Conservation (phyloP, 2,113 vertebrate genomes). For the Halichoeres trimaculatus region DNA sequence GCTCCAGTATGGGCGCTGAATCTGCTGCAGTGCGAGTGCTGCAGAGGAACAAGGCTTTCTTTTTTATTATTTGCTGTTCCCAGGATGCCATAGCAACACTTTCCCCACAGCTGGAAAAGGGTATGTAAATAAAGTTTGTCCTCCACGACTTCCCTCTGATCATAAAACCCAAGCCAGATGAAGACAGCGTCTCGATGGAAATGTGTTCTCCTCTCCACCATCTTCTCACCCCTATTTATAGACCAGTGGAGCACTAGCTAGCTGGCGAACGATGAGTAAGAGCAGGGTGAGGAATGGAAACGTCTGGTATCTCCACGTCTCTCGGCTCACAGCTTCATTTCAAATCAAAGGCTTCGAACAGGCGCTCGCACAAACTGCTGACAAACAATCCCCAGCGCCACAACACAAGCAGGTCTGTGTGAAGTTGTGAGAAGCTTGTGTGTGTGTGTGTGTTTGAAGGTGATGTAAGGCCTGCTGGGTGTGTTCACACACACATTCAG, state of each 20-base stretch:
- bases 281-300: conserved; percentile 63
- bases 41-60: neutral
- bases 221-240: conserved; percentile 73
- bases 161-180: conserved; percentile 21
- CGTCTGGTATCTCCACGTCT: conserved; percentile 47
- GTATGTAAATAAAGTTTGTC: conserved; percentile 29
- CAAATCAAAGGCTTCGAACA: conserved; percentile 56
- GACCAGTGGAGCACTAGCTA: conserved; percentile 43
- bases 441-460: conserved; percentile 11
- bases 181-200: conserved; percentile 71
- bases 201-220: conserved; percentile 61
- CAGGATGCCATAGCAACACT: conserved; percentile 17
- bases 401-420: conserved; percentile 20
- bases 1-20: conserved; percentile 11
- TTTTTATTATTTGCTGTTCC: conserved; percentile 1
- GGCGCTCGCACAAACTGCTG: conserved; percentile 38
- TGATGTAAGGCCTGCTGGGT: conserved; percentile 24
- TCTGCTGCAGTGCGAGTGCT: conserved; percentile 5
- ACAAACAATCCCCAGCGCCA: conserved; percentile 30
- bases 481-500: neutral
- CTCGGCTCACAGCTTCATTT: conserved; percentile 21
- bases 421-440: conserved; percentile 22
- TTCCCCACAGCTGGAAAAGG: conserved; percentile 5
- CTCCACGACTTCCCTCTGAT: conserved; percentile 18
- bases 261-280: conserved; percentile 64